Base-by-base conservation (phyloP, 2,888 invertebrate species). In the Leucozona laternaria region DNA sequence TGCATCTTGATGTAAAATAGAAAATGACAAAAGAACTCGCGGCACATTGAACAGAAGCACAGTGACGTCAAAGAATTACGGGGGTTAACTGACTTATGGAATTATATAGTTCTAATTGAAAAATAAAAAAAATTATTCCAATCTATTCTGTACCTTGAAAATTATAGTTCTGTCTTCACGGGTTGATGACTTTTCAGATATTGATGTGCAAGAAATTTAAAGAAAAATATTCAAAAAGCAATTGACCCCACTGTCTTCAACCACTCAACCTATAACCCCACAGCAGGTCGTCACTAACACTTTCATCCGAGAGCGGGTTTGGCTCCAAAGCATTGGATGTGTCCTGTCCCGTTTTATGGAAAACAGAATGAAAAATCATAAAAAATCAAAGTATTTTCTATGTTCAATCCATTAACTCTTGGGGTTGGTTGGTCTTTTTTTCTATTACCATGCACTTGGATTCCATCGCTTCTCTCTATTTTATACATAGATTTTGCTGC, bases 371-470 rank as follows among this genome's bases (percentile, higher is more conserved):
- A 31, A 70, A 75, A 76, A 64, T 57, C 66, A 68, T 57, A 45
- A 76, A 58, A 28, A 68, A 66, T 58, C 58, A 83, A 79, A 79
- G 62, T 68, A 70, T 57, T 79, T 70, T 68, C 60, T 37, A 31
- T 70, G 73, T 83, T 83, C 79, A 83, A 83, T 83, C 83, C 79
- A 79, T 79, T 83, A 79, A 83, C 55, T 72, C 83, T 62, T 70
- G 60, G 78, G 17, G 45, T 43, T n/a, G 17, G 34, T 58, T 28
- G n/a, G 0, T 31, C 7, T 58, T 58, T 34, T 17, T 77, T 66
- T 66, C 45, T 55, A 71, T 73, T 60, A 60, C 4, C 72, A 78
- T 82, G 78, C 73, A 79, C 68, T 79, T 82, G 66, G 68, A 48
- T 48, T 31, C 34, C 25, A 60, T 53, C n/a, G 11, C 4, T 53